Percentiles rank a stretch among this genome's conserved stretches.
Evolutionary conservation across 2,797 vertebrate genomes (phyloP).

Genomic region (Petrocephalus sullivani): DNA sequence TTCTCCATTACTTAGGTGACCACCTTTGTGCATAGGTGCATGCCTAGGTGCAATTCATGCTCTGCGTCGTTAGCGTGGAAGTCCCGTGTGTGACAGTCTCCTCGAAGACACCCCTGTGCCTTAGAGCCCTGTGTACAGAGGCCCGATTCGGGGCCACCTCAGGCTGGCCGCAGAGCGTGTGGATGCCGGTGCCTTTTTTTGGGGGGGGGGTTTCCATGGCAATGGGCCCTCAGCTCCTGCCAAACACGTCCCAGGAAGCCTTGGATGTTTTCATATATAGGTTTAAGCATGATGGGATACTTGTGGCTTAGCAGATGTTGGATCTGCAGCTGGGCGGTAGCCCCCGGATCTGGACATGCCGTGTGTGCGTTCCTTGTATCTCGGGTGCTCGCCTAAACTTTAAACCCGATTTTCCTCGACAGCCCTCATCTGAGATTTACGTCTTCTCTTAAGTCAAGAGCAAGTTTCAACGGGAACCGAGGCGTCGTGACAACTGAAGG

Average conservation of each 20-base stretch:
- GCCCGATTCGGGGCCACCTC: not conserved
- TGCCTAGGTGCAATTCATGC: not conserved
- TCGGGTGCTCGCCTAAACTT: not conserved
- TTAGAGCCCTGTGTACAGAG: no score
- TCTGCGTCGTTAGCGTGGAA: not conserved
- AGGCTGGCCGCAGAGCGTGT: not conserved
- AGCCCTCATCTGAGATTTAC: not conserved
- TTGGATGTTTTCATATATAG: not conserved
- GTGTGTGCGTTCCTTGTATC: not conserved
- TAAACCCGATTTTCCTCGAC: not conserved
- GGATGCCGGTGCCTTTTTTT: not conserved
- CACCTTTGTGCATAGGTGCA: not conserved
- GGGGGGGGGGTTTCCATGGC: not conserved
- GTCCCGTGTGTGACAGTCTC: not conserved
- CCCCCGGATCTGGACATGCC: not conserved
- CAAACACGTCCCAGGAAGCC: not conserved
- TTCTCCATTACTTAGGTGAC: not conserved
- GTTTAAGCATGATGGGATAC: not conserved
- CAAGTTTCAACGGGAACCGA: not conserved
- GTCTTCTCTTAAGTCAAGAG: not conserved
- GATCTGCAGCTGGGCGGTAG: not conserved
- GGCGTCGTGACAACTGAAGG: not conserved
- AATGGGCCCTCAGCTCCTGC: not conserved
- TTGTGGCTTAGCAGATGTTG: not conserved
- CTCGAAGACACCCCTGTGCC: not conserved